Conservation (phyloP, 2,113 vertebrate species). For the Psephotus haematonotus region DNA sequence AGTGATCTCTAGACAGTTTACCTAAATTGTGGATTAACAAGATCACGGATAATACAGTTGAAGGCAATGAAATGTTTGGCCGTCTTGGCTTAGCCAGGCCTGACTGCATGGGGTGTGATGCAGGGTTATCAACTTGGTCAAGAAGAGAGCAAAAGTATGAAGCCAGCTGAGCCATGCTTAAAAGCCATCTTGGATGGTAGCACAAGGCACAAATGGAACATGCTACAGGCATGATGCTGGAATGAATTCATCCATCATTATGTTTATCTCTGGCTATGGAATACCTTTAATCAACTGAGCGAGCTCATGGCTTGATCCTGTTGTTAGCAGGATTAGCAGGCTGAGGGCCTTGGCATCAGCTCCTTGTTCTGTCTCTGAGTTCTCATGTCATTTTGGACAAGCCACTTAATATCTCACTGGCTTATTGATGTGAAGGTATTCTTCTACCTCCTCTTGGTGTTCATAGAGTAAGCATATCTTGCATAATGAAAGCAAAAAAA, state of each 20-base stretch:
- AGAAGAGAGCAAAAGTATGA: not conserved
- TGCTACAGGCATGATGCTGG: not conserved
- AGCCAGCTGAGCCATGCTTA: not conserved
- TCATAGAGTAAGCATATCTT: not conserved
- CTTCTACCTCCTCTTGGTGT: not conserved
- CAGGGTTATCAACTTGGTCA: not conserved
- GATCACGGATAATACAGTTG: not conserved
- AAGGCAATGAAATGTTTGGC: not conserved
- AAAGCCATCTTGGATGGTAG: not conserved
- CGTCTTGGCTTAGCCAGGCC: not conserved
- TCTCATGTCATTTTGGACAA: not conserved
- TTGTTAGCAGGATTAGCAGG: not conserved
- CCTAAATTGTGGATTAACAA: not conserved
- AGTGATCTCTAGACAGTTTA: not conserved
- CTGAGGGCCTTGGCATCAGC: not conserved
- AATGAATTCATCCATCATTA: not conserved
- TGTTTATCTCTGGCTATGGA: not conserved
- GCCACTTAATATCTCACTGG: not conserved
- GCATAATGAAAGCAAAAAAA: not conserved
- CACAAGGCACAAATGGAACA: not conserved
- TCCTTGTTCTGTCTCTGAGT: not conserved
- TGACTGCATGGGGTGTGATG: not conserved
- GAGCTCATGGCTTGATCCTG: not conserved
- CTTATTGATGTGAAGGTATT: not conserved
- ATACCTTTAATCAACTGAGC: not conserved